A percentile compares a stretch with the other conserved stretches of the same genome.
These are phyloP conservation scores for Puma concolor DNA, from an alignment of 2,113 vertebrate genomes.

Conservation along the genomic window DNA sequence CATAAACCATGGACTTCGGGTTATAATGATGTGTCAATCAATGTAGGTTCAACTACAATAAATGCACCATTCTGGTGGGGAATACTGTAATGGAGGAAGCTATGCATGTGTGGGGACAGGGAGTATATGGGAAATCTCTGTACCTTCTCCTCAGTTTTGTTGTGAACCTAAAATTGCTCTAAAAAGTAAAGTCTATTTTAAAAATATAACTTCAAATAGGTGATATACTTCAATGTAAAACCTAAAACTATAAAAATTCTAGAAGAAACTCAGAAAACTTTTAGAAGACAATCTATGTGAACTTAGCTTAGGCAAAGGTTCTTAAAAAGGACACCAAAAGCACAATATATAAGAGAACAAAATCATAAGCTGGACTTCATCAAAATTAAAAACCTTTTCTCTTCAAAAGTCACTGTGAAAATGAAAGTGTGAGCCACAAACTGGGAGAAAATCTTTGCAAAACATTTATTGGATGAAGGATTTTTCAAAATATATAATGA, in stretches of 20 bases:
- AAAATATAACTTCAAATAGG: background rate
- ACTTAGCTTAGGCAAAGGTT: background rate
- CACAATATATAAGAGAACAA: background rate
- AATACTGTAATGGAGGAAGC: background rate
- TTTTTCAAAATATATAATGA: background rate
- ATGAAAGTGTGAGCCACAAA: background rate
- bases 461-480: background rate
- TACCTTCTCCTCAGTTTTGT: background rate
- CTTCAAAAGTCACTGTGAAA: background rate
- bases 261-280: background rate
- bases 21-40: background rate
- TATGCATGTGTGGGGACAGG: background rate
- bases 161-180: background rate
- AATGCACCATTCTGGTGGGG: background rate
- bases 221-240: background rate
- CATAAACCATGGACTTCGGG: background rate
- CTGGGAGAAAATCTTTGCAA: background rate
- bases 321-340: background rate
- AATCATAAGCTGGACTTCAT: background rate
- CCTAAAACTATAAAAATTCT: background rate
- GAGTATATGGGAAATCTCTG: background rate
- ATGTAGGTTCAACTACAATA: background rate
- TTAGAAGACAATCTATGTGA: background rate
- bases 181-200: background rate
- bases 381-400: background rate